Evolutionary conservation across 2,888 invertebrate species (phyloP), one percentile per base, ranked within the genome.

Genomic region (Melikaiella ostensackeni): DNA sequence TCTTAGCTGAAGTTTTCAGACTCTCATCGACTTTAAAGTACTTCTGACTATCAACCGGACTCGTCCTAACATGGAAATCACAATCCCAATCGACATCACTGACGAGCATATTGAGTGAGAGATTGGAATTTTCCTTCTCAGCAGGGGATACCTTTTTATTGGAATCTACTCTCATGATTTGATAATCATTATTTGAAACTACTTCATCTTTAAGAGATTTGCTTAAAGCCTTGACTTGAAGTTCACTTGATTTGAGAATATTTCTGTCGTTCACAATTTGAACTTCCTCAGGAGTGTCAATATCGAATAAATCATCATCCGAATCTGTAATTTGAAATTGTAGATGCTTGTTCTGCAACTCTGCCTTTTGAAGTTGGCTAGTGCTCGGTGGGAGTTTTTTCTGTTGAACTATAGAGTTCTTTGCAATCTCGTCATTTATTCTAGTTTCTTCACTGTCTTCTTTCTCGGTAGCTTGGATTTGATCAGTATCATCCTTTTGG

Each of bases 251-350:
- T 35, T 63, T 57, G 16, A 16, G 30, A 70, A 38, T 16, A 42
- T 77, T 6, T 4, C 24, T 63, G 1, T 75, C 74, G 16, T 35
- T 30, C 55, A 63, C 64, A 30, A 70, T 35, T 11, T 74, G 27
- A 59, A 59, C 59, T 59, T 59, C 55, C 7, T 75, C 55, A 0
- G 75, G 59, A 57, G 42, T 66, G 19, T 66, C 63, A 27, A 77
- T 77, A 24, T 76, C 79, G 75, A 88, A 88, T 75, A 88, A 84
- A 76, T 88, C 88, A 7, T 87, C 86, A 11, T 87, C 87, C 1
- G 87, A 88, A 59, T 85, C 84, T 0, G 75, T 61, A 11, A 61
- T 79, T 16, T 80, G 30, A 1, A 66, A 64, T 21, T 79, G 76
- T 30, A 75, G 77, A 80, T 80, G 79, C 2, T 33, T 75, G 30